These are phyloP conservation scores for Crepidodera aurea DNA, from an alignment of 2,888 invertebrate genomes.

Conservation along the genomic window DNA sequence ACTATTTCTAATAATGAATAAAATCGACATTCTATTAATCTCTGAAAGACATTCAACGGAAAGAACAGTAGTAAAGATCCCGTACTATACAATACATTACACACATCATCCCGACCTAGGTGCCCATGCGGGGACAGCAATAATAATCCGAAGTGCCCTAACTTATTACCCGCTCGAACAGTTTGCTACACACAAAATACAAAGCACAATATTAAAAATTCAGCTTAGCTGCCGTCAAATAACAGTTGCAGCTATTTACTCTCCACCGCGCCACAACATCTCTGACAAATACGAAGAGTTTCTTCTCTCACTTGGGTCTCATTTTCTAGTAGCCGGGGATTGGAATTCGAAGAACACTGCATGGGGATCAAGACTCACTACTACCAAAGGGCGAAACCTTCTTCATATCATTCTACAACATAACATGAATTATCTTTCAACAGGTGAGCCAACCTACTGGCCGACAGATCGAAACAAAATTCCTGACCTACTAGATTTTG, in stretches of 20 bases:
- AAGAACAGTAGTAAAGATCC: constrained; percentile 37
- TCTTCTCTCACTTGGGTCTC: constrained; percentile 5
- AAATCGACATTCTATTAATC: constrained; percentile 39
- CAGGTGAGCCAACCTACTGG: constrained; percentile 21
- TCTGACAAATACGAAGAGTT: constrained; percentile 5
- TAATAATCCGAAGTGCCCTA: constrained; percentile 7
- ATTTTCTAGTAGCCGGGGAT: constrained; percentile 23
- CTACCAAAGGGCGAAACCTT: too few relatives aligned
- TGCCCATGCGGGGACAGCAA: constrained; percentile 17
- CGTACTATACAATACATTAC: constrained; percentile 35
- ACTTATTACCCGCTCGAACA: constrained; percentile 7
- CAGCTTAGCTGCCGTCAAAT: not conserved
- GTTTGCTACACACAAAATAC: constrained; percentile 17
- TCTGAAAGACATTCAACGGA: constrained; percentile 43
- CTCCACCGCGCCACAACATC: constrained; percentile 19
- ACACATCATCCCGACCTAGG: constrained; percentile 38
- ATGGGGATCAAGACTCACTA: too few relatives aligned
- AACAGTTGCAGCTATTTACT: constrained; percentile 25
- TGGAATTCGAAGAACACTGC: constrained; percentile 23
- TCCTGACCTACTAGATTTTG: too few relatives aligned
- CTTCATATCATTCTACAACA: constrained; percentile 1
- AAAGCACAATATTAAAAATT: constrained; percentile 10
- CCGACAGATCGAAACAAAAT: too few relatives aligned
- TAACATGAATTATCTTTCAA: constrained; percentile 11
- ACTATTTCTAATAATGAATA: constrained; percentile 32